Percentiles rank a stretch among this genome's conserved stretches.
These are phyloP conservation scores for Champsocephalus esox DNA, from an alignment of 2,797 vertebrate genomes.

Conservation along the genomic window DNA sequence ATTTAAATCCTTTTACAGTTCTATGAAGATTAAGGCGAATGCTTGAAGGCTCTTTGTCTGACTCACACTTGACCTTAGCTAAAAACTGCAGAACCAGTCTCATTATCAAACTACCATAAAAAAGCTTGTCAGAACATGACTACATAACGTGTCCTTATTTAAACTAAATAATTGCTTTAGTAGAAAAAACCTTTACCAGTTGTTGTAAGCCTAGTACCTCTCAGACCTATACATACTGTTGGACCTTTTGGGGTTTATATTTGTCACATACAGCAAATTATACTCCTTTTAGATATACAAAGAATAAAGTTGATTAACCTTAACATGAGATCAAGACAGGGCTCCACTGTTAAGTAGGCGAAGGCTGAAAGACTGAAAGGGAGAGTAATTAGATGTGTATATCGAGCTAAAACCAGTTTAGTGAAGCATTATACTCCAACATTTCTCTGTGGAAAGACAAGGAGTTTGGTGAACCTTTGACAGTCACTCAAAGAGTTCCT, in stretches of 20 bases:
- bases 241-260: background rate
- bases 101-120: conserved; percentile 28
- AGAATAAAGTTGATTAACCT: background rate
- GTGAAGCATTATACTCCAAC: no score
- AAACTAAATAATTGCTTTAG: background rate
- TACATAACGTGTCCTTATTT: conserved; percentile 1
- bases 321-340: background rate
- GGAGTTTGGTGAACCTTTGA: no score
- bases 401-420: no score
- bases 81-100: conserved; percentile 36
- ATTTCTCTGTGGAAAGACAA: no score
- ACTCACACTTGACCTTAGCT: conserved; percentile 50
- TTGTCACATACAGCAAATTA: background rate
- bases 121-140: conserved; percentile 24
- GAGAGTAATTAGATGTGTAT: no score
- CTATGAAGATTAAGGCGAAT: conserved; percentile 9
- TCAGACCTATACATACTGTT: background rate
- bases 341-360: no score
- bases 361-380: no score
- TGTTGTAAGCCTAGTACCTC: background rate
- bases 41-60: conserved; percentile 26
- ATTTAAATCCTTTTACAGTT: conserved; percentile 46
- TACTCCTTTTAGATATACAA: background rate
- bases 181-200: background rate
- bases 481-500: no score